Evolutionary conservation across 2,888 invertebrate species (phyloP), one percentile per base, ranked within the genome.

Genomic region (Cremastinae sp.): DNA sequence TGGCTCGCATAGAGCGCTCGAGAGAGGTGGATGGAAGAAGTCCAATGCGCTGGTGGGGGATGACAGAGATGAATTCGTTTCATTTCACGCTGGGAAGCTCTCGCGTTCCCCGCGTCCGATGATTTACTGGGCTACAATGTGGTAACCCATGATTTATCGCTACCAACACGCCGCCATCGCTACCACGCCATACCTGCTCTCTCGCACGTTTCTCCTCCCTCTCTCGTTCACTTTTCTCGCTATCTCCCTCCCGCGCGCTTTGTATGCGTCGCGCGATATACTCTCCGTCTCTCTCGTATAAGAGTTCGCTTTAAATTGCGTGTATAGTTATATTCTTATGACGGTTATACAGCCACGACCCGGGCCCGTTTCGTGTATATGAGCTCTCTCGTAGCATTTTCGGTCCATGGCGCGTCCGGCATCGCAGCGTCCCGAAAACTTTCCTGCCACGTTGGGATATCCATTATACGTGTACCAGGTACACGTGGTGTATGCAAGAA

Each of bases 111-210:
- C 87, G 89, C 89, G 88, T 90, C 89, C 89, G 91, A 93, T 93
- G 92, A 92, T 93, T 92, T 92, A 92, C 92, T 91, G 92, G 91
- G 92, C 91, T 92, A 92, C 92, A 92, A 92, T 92, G 92, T 92
- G 93, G 93, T 92, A 92, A 92, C 92, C 92, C 92, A 92, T 92
- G 92, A 93, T 93, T 92, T 93, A 93, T 92, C 86, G 90, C 90
- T 89, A 91, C 91, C 91, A 91, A 91, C 91, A 91, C 91, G 91
- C 91, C 91, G 91, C 90, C 90, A 80, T 90, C 90, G 90, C 90
- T 90, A 90, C 88, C 86, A 87, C 88, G 87, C 88, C 87, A 86
- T 89, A 89, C 89, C 89, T 89, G 89, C 86, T 71, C 78, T 79
- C 73, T 68, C 74, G n/a, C 65, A 65, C 56, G 45, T 28, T 55